These are phyloP conservation scores for Samia ricini DNA, from an alignment of 1,140 invertebrate species.

Conservation along the genomic window DNA sequence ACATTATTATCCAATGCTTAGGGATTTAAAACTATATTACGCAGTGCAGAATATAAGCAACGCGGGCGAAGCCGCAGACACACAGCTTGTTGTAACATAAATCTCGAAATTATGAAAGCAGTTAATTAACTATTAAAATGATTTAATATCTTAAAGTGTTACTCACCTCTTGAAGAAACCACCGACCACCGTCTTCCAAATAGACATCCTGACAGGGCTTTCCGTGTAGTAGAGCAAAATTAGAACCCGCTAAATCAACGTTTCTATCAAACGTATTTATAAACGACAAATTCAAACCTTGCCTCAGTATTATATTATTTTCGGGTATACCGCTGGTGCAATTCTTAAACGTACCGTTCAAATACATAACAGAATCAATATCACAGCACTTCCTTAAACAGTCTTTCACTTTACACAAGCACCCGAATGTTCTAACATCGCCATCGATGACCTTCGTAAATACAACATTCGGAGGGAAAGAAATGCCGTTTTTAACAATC, in stretches of 20 bases:
- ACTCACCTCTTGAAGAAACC: constrained; percentile 52
- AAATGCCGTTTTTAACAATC: constrained; percentile 34
- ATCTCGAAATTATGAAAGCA: no score
- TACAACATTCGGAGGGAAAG: constrained; percentile 41
- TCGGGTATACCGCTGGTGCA: constrained; percentile 31
- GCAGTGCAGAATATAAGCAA: no score
- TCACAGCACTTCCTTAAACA: constrained; percentile 61
- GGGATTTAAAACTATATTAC: no score
- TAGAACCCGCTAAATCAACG: constrained; percentile 21
- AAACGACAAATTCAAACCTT: constrained; percentile 38
- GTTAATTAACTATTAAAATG: no score
- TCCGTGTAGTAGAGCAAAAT: constrained; percentile 31
- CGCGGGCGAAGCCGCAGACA: no score
- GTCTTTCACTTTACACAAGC: constrained; percentile 44
- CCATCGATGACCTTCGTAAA: constrained; percentile 41
- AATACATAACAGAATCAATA: constrained; percentile 32
- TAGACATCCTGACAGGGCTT: constrained; percentile 32
- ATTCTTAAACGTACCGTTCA: constrained; percentile 2
- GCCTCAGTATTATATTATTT: constrained; percentile 26
- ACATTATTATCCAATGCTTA: no score
- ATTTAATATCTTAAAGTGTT: no score
- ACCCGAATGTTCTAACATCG: constrained; percentile 41
- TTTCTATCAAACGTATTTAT: constrained; percentile 26
- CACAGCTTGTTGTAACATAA: no score
- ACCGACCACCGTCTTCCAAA: constrained; percentile 29